Percentiles rank a stretch among this genome's conserved stretches.
These are phyloP conservation scores for Thelaira solivaga DNA, from an alignment of 2,888 invertebrate species.

Conservation along the genomic window DNA sequence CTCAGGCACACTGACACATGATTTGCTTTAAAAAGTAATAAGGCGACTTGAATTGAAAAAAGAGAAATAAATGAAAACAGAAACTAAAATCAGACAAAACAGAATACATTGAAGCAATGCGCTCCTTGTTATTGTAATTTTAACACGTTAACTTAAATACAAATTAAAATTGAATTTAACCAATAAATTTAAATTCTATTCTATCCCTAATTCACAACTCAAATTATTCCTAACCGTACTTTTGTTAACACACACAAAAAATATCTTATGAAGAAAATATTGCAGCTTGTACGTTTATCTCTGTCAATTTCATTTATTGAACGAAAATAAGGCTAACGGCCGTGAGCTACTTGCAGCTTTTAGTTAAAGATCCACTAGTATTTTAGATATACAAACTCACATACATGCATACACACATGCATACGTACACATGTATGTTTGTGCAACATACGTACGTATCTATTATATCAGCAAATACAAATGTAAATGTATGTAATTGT, in stretches of 20 bases:
- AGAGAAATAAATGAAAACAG: background rate
- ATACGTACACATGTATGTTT: background rate
- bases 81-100: background rate
- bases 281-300: too few species aligned
- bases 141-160: slow-evolving; percentile 43
- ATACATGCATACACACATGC: background rate
- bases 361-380: slow-evolving; percentile 11
- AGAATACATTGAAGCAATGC: slow-evolving; percentile 36
- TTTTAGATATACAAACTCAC: background rate
- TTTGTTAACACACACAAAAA: too few species aligned
- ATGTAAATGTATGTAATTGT: background rate
- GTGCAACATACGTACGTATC: background rate
- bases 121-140: slow-evolving; percentile 46
- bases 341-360: slow-evolving; percentile 8
- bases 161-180: too few species aligned
- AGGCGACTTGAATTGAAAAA: slow-evolving; percentile 64
- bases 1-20: slow-evolving; percentile 27
- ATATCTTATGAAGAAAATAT: too few species aligned
- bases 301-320: too few species aligned
- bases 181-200: background rate
- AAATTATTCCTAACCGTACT: too few species aligned
- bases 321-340: too few species aligned
- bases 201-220: background rate
- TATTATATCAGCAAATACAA: background rate
- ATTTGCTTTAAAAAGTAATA: slow-evolving; percentile 34